Base-by-base conservation (phyloP, 2,888 invertebrate genomes). In the Thalpophila matura region DNA sequence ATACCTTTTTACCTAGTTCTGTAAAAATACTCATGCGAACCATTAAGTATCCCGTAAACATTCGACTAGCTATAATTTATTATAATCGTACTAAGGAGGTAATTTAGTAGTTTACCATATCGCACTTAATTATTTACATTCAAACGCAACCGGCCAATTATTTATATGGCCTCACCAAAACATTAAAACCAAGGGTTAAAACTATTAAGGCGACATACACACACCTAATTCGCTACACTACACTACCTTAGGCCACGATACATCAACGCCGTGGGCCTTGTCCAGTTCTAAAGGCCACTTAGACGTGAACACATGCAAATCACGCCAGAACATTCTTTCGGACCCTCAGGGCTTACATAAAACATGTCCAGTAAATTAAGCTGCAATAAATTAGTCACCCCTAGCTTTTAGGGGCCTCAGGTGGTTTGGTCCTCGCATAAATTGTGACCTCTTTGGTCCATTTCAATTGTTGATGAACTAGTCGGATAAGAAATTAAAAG, bases 251-350 rank as follows among this genome's bases (percentile, higher is more conserved):
- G n/a, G 51, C 75, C 71, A 77, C 58, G 68, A 68, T 70, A 59
- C 67, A 71, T 74, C 77, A 71, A 68, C 69, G 72, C 79, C 74
- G 74, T 55, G 33, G 24, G 46, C 67, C 73, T 42, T 65, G 68
- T 64, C 69, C 71, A 57, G 55, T 79, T 69, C 82, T 70, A 74
- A 78, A 81, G 83, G 73, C 79, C 85, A 86, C 86, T 89, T 88
- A 66, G 66, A 85, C 69, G 74, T 57, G 80, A 83, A 83, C 85
- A 89, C 90, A 93, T 92, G 92, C 92, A 92, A 93, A 93, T 93
- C 91, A 89, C 88, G 83, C 80, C 83, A 78, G 83, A 84, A 87
- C 90, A 90, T 92, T 91, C 91, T 91, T 92, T 88, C 80, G 80
- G 84, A 74, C 84, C 71, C 74, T 54, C 63, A 77, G 73, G 85